Conservation (phyloP, 2,888 invertebrate genomes). For the Dynastes maya region DNA sequence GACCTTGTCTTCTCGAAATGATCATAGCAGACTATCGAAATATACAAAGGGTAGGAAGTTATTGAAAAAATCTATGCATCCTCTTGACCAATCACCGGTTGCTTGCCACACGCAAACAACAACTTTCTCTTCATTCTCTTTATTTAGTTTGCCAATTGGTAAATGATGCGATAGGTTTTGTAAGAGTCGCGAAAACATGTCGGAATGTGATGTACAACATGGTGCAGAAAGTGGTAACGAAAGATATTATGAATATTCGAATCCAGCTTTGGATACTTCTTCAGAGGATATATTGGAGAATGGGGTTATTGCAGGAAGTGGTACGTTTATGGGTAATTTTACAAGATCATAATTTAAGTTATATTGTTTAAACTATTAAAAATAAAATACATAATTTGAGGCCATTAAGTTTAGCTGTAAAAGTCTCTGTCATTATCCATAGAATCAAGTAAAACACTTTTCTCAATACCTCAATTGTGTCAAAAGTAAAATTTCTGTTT, state of each 20-base stretch:
- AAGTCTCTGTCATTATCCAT: no score
- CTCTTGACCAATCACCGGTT: neutral
- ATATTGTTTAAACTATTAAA: no score
- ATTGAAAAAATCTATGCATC: neutral
- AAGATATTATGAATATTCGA: constrained; percentile 63
- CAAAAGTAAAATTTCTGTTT: no score
- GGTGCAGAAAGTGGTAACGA: neutral
- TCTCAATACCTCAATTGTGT: no score
- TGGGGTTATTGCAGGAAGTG: constrained; percentile 73
- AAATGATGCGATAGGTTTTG: neutral
- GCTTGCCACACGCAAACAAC: neutral
- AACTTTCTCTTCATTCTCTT: neutral
- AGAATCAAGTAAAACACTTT: no score
- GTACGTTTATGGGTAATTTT: constrained; percentile 75
- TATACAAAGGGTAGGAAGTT: neutral
- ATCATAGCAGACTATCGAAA: neutral
- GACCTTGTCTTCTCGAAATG: no score
- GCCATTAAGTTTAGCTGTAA: no score
- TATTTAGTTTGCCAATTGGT: neutral
- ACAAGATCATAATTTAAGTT: no score
- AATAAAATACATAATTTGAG: no score
- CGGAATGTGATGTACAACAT: constrained; percentile 7
- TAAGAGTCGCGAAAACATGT: constrained; percentile 14
- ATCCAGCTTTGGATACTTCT: constrained; percentile 66
- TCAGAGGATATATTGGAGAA: constrained; percentile 63